A percentile compares a stretch with the other conserved stretches of the same genome.
Evolutionary conservation across 2,797 vertebrate genomes (phyloP).

Genomic region (Chelon labrosus): DNA sequence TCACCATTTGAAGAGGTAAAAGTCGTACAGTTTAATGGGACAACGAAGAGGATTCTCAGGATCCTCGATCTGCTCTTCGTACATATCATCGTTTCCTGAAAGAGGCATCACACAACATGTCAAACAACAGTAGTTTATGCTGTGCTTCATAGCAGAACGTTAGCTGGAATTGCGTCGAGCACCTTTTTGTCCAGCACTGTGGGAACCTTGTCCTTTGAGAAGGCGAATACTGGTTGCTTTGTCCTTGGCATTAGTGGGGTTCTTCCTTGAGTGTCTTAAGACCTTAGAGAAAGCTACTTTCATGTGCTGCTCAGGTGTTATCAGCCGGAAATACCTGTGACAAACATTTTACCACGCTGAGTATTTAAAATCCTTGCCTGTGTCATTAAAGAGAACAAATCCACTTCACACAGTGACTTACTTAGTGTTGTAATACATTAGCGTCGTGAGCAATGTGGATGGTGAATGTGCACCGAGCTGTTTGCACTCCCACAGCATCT

Average conservation of each 20-base stretch:
- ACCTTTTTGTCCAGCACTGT: conserved; percentile 96
- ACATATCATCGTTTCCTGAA: conserved; percentile 96
- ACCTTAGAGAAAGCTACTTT: conserved; percentile 99
- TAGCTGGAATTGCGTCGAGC: not conserved
- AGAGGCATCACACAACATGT: conserved; percentile 26
- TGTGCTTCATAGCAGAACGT: not conserved
- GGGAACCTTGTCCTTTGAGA: conserved; percentile 92
- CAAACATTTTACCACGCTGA: conserved; percentile 5
- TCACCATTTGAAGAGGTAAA: conserved; percentile 99
- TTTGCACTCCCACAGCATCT: conserved; percentile 99
- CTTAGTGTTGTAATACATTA: conserved; percentile 99
- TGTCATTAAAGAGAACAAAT: not conserved
- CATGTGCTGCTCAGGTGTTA: conserved; percentile 97
- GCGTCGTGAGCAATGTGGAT: conserved; percentile 95
- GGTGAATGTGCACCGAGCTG: conserved; percentile 99
- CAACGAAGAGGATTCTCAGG: conserved; percentile 98
- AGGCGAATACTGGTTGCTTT: conserved; percentile 99
- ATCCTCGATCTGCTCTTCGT: conserved; percentile 97
- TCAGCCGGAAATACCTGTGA: conserved; percentile 94
- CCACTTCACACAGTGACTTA: conserved; percentile 80
- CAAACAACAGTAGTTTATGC: not conserved
- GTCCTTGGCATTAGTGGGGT: conserved; percentile 96
- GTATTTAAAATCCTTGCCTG: not conserved
- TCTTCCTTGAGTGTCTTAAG: conserved; percentile 98
- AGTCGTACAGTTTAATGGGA: conserved; percentile 99